These are phyloP conservation scores for Hirundo rustica DNA, from an alignment of 2,797 vertebrate species.

Conservation along the genomic window DNA sequence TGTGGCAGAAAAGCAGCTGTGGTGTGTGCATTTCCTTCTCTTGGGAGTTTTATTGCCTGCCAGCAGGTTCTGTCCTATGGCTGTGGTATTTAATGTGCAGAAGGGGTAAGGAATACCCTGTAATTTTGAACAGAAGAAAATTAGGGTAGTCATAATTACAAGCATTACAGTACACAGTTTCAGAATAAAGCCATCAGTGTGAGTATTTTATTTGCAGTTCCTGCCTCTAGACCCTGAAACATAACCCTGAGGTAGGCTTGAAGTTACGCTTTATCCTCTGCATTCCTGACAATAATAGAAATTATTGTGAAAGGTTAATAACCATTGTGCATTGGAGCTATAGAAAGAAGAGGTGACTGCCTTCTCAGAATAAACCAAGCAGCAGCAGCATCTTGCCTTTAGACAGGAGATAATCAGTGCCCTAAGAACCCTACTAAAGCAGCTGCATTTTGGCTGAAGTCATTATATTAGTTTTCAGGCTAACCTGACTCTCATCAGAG, in stretches of 20 bases:
- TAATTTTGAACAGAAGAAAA: slow-evolving; percentile 5
- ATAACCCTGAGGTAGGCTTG: background rate
- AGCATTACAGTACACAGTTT: background rate
- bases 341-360: background rate
- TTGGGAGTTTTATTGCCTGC: background rate
- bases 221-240: background rate
- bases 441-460: background rate
- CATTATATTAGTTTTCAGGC: background rate
- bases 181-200: background rate
- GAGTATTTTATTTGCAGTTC: background rate
- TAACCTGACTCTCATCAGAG: background rate
- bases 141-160: slow-evolving; percentile 7
- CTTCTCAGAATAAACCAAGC: background rate
- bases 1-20: background rate
- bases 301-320: slow-evolving; percentile 36
- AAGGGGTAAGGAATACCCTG: background rate
- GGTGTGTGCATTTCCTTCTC: background rate
- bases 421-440: background rate
- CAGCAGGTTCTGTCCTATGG: background rate
- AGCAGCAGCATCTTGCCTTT: background rate
- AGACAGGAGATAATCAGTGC: background rate
- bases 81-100: background rate
- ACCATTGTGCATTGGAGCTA: background rate
- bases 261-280: background rate
- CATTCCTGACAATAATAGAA: background rate